Evolutionary conservation across 92 coral and sea anemone genomes (phyloP).

Genomic region (Porites lobata): DNA sequence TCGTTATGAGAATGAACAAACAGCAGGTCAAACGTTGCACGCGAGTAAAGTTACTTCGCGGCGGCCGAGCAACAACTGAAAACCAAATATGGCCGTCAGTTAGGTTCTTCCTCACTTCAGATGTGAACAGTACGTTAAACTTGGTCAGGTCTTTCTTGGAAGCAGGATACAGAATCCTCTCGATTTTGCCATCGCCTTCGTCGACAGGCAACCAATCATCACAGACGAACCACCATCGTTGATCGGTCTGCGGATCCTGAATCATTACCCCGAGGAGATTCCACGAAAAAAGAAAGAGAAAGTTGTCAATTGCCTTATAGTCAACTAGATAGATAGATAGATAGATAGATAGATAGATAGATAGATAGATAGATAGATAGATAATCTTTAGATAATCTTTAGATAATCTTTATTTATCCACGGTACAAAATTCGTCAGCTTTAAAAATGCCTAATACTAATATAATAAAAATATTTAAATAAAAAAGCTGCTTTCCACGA

Average conservation of each 20-base stretch:
- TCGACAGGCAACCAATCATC: constrained; percentile 94
- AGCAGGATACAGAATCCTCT: constrained; percentile 81
- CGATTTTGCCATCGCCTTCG: constrained; percentile 87
- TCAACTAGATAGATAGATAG: too few relatives aligned
- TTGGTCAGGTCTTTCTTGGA: constrained; percentile 87
- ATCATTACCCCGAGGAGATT: constrained; percentile 88
- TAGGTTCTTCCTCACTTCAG: constrained; percentile 87
- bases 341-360: too few relatives aligned
- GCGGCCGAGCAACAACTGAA: constrained; percentile 89
- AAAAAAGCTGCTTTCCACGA: too few relatives aligned
- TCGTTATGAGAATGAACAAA: constrained; percentile 76
- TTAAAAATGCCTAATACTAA: too few relatives aligned
- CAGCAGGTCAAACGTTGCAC: constrained; percentile 95
- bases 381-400: too few relatives aligned
- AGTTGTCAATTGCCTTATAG: not conserved
- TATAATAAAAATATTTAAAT: too few relatives aligned
- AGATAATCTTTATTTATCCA: too few relatives aligned
- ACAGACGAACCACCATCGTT: constrained; percentile 94
- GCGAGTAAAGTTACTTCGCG: constrained; percentile 88
- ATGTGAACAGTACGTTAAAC: constrained; percentile 90
- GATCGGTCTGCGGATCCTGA: constrained; percentile 88
- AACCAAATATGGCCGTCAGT: constrained; percentile 96
- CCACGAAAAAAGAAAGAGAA: constrained; percentile 64
- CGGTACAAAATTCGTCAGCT: too few relatives aligned
- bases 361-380: too few relatives aligned